A percentile compares a stretch with the other conserved stretches of the same genome.
phyloP scores from a whole-genome alignment of 1,140 invertebrate genomes.

The Saccostrea glomerata region DNA sequence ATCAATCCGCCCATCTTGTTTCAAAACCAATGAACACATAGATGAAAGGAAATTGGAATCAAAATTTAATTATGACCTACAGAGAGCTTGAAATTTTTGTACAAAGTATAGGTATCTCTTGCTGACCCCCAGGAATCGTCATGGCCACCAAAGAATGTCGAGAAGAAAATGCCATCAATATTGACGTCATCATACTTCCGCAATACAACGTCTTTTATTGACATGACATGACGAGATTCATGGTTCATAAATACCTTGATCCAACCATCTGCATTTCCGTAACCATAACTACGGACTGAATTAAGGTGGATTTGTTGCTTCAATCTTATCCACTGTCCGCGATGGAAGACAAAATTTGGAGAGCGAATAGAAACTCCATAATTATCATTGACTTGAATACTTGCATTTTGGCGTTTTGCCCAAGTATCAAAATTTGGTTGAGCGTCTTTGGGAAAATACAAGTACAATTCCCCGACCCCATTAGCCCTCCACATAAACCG shows the following conservation, averaged over 20 bases:
- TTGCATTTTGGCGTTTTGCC: constrained; percentile 11
- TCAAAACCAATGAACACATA: too few relatives aligned
- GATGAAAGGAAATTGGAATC: too few relatives aligned
- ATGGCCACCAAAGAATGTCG: constrained; percentile 69
- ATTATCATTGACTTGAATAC: constrained; percentile 47
- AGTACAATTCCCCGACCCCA: constrained; percentile 66
- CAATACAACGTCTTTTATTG: constrained; percentile 48
- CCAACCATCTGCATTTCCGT: constrained; percentile 51
- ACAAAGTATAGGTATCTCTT: constrained; percentile 63
- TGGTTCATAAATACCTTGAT: constrained; percentile 59
- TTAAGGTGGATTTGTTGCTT: constrained; percentile 65
- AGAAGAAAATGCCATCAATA: constrained; percentile 70
- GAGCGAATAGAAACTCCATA: constrained; percentile 57
- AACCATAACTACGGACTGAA: constrained; percentile 12
- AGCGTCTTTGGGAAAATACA: constrained; percentile 61
- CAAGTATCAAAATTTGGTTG: constrained; percentile 20
- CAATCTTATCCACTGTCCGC: constrained; percentile 61
- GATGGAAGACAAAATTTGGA: constrained; percentile 47
- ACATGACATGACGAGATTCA: constrained; percentile 33
- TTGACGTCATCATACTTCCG: constrained; percentile 52
- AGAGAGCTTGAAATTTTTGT: constrained; percentile 56
- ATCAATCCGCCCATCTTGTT: too few relatives aligned
- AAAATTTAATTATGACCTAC: constrained; percentile 1
- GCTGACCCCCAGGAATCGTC: constrained; percentile 61
- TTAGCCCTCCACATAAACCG: constrained; percentile 68